A percentile compares a stretch with the other conserved stretches of the same genome.
Conservation (phyloP, 2,113 vertebrate species). For the Cebidichthys violaceus region DNA sequence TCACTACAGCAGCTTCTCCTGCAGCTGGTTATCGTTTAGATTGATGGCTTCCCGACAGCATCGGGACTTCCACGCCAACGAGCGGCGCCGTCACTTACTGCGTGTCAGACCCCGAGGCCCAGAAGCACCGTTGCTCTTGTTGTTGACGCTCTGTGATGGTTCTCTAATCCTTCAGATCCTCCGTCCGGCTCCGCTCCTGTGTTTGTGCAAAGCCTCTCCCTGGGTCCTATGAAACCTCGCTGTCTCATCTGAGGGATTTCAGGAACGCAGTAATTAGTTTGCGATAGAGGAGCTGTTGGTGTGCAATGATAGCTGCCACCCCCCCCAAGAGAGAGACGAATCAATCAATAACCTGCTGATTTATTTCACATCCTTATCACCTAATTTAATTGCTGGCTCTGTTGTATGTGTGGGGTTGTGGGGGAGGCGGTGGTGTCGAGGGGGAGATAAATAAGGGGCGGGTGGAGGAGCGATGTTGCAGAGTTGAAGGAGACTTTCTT, state of each 20-base stretch:
- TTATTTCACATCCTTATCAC: constrained; percentile 80
- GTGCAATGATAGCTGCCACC: constrained; percentile 68
- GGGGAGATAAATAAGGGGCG: constrained; percentile 58
- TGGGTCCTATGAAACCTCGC: constrained; percentile 46
- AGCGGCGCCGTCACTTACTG: not conserved
- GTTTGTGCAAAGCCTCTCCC: constrained; percentile 30
- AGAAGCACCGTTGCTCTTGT: constrained; percentile 34
- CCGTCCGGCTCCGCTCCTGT: not conserved
- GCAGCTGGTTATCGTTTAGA: constrained; percentile 27
- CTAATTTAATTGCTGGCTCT: constrained; percentile 77
- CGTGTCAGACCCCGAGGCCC: not conserved
- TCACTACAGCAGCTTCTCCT: not conserved
- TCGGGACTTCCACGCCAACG: constrained; percentile 33
- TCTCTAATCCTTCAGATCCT: constrained; percentile 62
- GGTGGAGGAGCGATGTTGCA: constrained; percentile 32
- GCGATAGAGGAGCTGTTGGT: constrained; percentile 68
- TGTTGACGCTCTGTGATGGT: constrained; percentile 60
- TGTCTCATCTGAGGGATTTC: constrained; percentile 74
- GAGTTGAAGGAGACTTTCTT: constrained; percentile 74
- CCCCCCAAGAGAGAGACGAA: constrained; percentile 72
- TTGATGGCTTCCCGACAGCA: constrained; percentile 28
- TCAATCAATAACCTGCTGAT: constrained; percentile 80
- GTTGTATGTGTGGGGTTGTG: constrained; percentile 65
- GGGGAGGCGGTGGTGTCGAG: constrained; percentile 34
- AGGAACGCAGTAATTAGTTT: constrained; percentile 77